Evolutionary conservation across 2,113 vertebrate species (phyloP), one percentile per base, ranked within the genome.

Genomic region (Burhinus oedicnemus): DNA sequence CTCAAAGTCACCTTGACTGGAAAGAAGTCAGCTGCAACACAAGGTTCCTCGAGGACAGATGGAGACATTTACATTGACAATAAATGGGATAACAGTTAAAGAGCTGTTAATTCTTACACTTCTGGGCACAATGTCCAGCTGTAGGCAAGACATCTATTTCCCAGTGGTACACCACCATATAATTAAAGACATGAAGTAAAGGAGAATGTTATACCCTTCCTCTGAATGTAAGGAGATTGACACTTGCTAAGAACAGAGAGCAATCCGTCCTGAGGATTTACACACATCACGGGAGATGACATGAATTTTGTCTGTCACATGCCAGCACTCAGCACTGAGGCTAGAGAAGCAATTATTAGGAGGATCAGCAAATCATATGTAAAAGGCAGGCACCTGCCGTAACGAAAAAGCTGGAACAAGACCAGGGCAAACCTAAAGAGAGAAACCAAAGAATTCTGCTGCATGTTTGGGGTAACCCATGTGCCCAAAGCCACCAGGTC

Each of bases 121-220:
- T 61, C 83, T 80, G 93, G 75, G 86, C 86, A 86, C 77, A 9
- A 7, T 19, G 89, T 77, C 93, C 95, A 90, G 95, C 95, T 95
- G 93, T 6, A 90, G 60, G 76, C n/a, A 61, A 87, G 45, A 72
- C 32, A 81, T 32, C 86, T 16, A 21, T 45, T 38, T 83, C 91
- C 61, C 76, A 47, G 68, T 3, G 76, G 87, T 52, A 38, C 42
- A 29, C 10, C 83, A 68, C 25, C 49, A 16, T 0, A 2, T 58
- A n/a, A 58, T 32, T 18, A 15, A 29, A 34, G 66, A 44, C 23
- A 4, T 1, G 58, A 42, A 64, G 62, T 26, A 65, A 57, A 65
- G 71, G 57, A 68, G 55, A 47, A 68, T 5, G 38, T 22, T 71
- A 57, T 5, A 42, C 1, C 68, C 36, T 58, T 55, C 51, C 84